A percentile compares a stretch with the other conserved stretches of the same genome.
Conservation (phyloP, 2,888 invertebrate species). For the Gasteruption jaculator region DNA sequence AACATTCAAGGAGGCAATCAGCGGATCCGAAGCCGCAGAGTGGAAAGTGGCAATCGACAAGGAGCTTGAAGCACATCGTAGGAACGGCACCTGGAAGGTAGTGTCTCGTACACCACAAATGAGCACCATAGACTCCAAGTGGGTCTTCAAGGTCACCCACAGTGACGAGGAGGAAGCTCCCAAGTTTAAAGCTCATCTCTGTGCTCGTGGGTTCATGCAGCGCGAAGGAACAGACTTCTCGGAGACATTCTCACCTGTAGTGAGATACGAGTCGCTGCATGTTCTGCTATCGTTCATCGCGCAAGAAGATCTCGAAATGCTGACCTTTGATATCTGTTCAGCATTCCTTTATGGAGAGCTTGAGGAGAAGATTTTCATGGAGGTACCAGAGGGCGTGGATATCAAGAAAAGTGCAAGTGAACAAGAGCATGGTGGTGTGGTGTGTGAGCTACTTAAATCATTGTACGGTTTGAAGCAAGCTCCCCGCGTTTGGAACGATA, state of each 20-base stretch:
- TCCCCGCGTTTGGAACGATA: conserved; percentile 11
- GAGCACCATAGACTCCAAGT: conserved; percentile 16
- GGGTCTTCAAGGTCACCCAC: conserved; percentile 11
- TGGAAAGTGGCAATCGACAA: conserved; percentile 15
- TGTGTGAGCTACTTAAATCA: conserved; percentile 14
- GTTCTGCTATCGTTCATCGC: conserved; percentile 20
- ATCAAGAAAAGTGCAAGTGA: background rate
- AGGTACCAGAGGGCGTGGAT: conserved; percentile 13
- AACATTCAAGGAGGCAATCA: conserved; percentile 13
- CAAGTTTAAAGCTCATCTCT: conserved; percentile 14
- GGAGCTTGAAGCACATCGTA: conserved; percentile 18
- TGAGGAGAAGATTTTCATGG: conserved; percentile 20
- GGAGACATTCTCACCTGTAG: conserved; percentile 23
- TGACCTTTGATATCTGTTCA: conserved; percentile 22
- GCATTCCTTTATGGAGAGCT: conserved; percentile 24
- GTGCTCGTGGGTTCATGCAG: conserved; percentile 18
- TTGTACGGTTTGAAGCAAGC: conserved; percentile 20
- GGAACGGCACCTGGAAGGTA: conserved; percentile 15
- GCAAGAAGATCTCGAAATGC: conserved; percentile 17
- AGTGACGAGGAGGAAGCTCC: background rate
- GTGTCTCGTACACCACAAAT: conserved; percentile 4
- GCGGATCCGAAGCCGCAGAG: conserved; percentile 9
- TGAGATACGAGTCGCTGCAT: conserved; percentile 18
- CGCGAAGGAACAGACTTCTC: conserved; percentile 16
- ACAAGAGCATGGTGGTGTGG: no score